These are phyloP conservation scores for Parasteatoda lunata DNA, from an alignment of 2,888 invertebrate species.

Conservation along the genomic window DNA sequence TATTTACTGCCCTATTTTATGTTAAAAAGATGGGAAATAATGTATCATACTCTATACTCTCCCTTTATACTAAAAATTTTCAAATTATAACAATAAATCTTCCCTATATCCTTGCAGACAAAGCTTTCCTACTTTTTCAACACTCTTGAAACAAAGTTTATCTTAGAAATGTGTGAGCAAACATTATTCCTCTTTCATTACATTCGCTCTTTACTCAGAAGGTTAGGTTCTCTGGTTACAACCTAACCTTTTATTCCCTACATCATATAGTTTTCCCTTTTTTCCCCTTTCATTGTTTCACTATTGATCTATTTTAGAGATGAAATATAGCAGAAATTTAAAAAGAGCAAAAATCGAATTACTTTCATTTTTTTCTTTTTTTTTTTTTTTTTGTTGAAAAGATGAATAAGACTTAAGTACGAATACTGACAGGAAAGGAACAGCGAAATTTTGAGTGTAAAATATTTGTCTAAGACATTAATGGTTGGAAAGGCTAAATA, in stretches of 20 bases:
- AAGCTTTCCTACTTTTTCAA: not conserved
- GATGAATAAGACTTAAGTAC: not conserved
- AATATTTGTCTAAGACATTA: no score
- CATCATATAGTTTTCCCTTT: no score
- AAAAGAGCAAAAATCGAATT: not conserved
- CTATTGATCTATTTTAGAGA: not conserved
- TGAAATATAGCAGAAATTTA: not conserved
- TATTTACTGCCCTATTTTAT: no score
- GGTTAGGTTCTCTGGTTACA: not conserved
- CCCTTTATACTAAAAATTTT: no score
- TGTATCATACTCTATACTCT: no score
- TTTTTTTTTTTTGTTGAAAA: not conserved
- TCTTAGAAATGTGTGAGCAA: conserved; percentile 56
- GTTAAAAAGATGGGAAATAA: no score
- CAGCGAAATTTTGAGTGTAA: no score
- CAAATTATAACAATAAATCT: no score
- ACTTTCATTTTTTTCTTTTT: not conserved
- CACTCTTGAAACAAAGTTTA: conserved; percentile 46
- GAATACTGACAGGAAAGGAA: no score
- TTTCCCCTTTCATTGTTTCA: not conserved
- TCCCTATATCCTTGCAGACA: no score
- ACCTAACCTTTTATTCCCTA: no score
- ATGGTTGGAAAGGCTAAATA: no score
- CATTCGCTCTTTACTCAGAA: conserved; percentile 11
- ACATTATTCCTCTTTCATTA: conserved; percentile 24